Evolutionary conservation across 53 echinoderm and acorn worm species (phyloP).

Genomic region (Astropecten irregularis): DNA sequence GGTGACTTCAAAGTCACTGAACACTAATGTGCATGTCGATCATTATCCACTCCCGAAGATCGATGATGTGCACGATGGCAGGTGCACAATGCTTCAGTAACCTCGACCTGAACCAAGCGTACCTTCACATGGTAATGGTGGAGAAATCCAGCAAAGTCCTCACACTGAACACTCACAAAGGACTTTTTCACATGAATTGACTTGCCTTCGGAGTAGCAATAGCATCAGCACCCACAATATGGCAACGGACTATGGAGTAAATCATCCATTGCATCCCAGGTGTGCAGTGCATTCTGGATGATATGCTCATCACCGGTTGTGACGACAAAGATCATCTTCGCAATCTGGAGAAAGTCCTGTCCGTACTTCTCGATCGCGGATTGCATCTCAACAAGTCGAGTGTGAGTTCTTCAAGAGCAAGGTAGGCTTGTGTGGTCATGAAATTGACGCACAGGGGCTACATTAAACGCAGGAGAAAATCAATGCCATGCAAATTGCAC

Average conservation of each 20-base stretch:
- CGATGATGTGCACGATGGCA: constrained; percentile 14
- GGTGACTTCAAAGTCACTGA: constrained; percentile 71
- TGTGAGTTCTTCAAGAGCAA: constrained; percentile 60
- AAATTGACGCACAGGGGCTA: constrained; percentile 48
- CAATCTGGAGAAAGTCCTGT: constrained; percentile 38
- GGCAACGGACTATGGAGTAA: constrained; percentile 52
- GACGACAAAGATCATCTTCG: constrained; percentile 19
- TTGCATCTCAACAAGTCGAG: constrained; percentile 55
- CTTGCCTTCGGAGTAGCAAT: constrained; percentile 48
- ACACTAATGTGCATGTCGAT: constrained; percentile 45
- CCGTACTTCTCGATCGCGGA: constrained; percentile 26
- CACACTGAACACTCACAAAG: constrained; percentile 17
- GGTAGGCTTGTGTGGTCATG: constrained; percentile 58
- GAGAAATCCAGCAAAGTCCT: background rate
- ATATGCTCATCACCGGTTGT: constrained; percentile 48
- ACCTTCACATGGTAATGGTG: background rate
- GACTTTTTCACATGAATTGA: constrained; percentile 58
- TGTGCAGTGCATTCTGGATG: constrained; percentile 47
- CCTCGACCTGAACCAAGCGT: background rate
- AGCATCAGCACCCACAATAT: constrained; percentile 49
- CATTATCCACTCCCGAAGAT: too few relatives aligned
- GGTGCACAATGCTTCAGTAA: constrained; percentile 32
- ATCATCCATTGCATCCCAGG: constrained; percentile 31
- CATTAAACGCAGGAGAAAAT: constrained; percentile 51
- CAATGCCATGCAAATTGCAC: constrained; percentile 55